phyloP scores from a whole-genome alignment of 2,888 invertebrate species.

The Chrysolina americana region DNA sequence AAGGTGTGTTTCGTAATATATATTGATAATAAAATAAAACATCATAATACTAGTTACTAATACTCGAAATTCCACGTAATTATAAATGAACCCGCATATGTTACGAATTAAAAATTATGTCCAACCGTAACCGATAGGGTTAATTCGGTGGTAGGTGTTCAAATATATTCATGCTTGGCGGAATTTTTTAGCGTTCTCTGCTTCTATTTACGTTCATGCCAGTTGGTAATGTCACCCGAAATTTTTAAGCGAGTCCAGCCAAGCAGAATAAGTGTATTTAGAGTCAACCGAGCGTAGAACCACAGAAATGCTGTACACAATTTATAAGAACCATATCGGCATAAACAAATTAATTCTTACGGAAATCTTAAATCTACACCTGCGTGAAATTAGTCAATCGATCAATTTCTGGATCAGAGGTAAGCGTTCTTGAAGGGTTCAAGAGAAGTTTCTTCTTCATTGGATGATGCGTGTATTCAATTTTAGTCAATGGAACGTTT shows the following conservation, averaged over 20 bases:
- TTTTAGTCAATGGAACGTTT: no score
- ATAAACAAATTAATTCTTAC: constrained; percentile 20
- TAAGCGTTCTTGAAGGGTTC: not conserved
- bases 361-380: constrained; percentile 16
- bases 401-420: not conserved
- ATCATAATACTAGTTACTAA: not conserved
- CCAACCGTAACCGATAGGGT: constrained; percentile 27
- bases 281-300: constrained; percentile 34
- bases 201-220: constrained; percentile 28
- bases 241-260: constrained; percentile 26
- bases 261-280: constrained; percentile 40
- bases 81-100: constrained; percentile 12
- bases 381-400: constrained; percentile 11
- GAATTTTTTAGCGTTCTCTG: constrained; percentile 16
- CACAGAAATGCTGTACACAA: constrained; percentile 25
- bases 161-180: constrained; percentile 26
- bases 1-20: not conserved
- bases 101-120: constrained; percentile 27
- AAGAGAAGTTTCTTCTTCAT: not conserved
- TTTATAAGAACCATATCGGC: constrained; percentile 26
- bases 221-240: constrained; percentile 34
- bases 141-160: constrained; percentile 25
- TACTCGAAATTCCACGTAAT: constrained; percentile 13
- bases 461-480: not conserved
- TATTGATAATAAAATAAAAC: constrained; percentile 4